Base-by-base conservation (phyloP, 2,797 vertebrate species). In the Myotis planiceps region DNA sequence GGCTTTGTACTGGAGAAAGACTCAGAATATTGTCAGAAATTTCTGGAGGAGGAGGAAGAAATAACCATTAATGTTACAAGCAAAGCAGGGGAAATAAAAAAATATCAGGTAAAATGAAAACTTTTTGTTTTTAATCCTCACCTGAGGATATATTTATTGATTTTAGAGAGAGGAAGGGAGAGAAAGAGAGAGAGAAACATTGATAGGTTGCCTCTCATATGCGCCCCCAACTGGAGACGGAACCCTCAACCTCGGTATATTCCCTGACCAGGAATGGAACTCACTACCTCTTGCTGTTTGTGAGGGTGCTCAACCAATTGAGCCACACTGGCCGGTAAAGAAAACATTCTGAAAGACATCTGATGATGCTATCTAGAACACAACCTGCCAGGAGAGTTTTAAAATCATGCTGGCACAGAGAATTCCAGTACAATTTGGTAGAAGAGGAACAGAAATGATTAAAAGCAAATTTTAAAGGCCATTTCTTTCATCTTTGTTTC, bases 1-100 rank as follows among this genome's bases (percentile, higher is more conserved):
- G 99, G 99, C 4, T 99, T 99, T 84, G 39, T 99, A 51, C 98
- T 99, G 96, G 99, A 99, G 90, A 99, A 99, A 34, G 99, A 99
- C 97, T 99, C 99, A 0, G 99, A 99, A 96, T 99, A 99, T 98
- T 98, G 99, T 98, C 99, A 99, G 97, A 99, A 98, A 96, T 99
- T 99, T 92, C 96, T 99, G 92, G 99, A 99, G 96, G 99, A 99
- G 9, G 99, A 99, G 15, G 99, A 99, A 83, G 99, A 99, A 97
- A 98, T 99, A 84, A 99, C 98, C 76, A 29, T 99, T 96, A 99
- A 98, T 5, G 65, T 99, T 97, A 99, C 99, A 19, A 98, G 98
- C 96, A 99, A 99, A 99, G 99, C 99, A 92, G 99, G 99, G 90
- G 99, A 98, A 97, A 98, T 98, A 27, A 92, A 97, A 37, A 99